Evolutionary conservation across 2,888 invertebrate species (phyloP).

Genomic region (Scaptomyza caliginosa): DNA sequence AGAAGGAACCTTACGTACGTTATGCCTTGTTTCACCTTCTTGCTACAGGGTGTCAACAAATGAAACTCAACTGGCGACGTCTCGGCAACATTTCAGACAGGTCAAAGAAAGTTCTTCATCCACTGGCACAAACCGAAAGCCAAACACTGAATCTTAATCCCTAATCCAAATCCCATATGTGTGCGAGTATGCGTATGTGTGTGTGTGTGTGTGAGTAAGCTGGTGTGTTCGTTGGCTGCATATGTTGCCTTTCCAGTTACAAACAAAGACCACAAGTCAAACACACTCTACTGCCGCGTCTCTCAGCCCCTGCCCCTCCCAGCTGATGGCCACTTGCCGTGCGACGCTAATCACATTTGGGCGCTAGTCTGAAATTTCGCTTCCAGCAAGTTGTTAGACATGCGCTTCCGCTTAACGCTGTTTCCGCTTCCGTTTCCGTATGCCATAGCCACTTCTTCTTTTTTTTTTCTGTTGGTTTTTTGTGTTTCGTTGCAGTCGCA

Average conservation of each 20-base stretch:
- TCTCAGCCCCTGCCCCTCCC: too few relatives aligned
- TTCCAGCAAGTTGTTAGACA: conserved; percentile 76
- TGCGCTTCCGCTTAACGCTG: conserved; percentile 68
- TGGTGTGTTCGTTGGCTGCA: conserved; percentile 30
- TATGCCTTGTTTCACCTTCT: background rate
- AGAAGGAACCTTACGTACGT: too few relatives aligned
- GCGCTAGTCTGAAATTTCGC: conserved; percentile 41
- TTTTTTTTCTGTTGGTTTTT: conserved; percentile 28
- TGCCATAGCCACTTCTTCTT: conserved; percentile 30
- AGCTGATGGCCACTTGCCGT: conserved; percentile 59
- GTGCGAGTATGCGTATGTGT: conserved; percentile 5
- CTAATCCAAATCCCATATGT: conserved; percentile 27
- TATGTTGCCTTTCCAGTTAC: conserved; percentile 26
- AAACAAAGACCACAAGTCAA: conserved; percentile 1
- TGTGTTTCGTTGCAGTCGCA: background rate
- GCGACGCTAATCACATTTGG: conserved; percentile 61
- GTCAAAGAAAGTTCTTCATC: conserved; percentile 1
- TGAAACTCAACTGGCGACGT: conserved; percentile 26
- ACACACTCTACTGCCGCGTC: background rate
- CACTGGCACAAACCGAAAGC: conserved; percentile 13
- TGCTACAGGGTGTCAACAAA: conserved; percentile 14
- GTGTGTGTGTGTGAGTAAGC: conserved; percentile 2
- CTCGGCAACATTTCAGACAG: conserved; percentile 37
- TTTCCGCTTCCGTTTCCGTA: conserved; percentile 66
- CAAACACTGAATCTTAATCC: conserved; percentile 32